Base-by-base conservation (phyloP, 2,113 vertebrate species). In the Pseudorasbora parva region DNA sequence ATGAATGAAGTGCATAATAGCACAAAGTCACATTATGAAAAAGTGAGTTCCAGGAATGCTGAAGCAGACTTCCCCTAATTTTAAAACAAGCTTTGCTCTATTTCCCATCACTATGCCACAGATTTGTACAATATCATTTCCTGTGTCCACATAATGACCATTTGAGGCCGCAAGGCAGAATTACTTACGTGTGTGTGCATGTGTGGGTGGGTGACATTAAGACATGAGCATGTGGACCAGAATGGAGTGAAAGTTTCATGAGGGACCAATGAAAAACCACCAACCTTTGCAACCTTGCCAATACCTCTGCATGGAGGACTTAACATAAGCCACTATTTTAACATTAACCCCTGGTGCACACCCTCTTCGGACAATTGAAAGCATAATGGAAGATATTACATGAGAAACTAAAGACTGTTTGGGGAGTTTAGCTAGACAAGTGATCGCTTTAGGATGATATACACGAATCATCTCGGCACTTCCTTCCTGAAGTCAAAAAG, bases 81-180 rank as follows among this genome's bases (percentile, higher is more conserved):
- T 74, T 81, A 56, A 81, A 74, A 82, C 81, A 27, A 74, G 25
- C 69, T 54, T 23, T 83, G 45, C 74, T 64, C 60, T 15, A 43
- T 78, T 84, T 77, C 74, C 74, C 83, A 64, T 78, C 75, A 78
- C 75, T 47, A 72, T 79, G 83, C 51, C 80, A 82, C 62, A 82
- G 73, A 82, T 41, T 84, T 37, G 56, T 73, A 62, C 76, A 72
- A 62, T 79, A 62, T 84, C 12, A 60, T 84, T 84, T 84, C 83
- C 83, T 84, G 74, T 73, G 64, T 71, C 76, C 83, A 41, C 76
- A 84, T 78, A 84, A 84, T 84, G 83, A 84, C 41, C 64, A 72
- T 78, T 79, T 47, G 82, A 79, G 19, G 75, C 76, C n/a, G 27
- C 62, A 30, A 25, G 33, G 47, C 78, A 54, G 57, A 69, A 56